Conservation (phyloP, 2,888 invertebrate genomes). For the Bellardia bayeri region DNA sequence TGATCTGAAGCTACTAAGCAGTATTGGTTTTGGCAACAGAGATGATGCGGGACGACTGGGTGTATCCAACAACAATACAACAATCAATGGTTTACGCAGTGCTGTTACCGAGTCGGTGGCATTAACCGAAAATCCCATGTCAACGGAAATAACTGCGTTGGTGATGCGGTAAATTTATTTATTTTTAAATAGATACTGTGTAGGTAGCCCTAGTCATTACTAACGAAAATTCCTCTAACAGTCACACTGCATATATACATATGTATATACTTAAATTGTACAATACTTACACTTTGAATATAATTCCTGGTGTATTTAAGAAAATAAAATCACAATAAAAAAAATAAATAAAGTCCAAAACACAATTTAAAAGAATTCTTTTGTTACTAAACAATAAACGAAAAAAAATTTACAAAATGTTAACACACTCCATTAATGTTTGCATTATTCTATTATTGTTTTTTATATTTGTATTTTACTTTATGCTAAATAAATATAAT, state of each 20-base stretch:
- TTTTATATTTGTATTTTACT: neutral
- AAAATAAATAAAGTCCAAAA: neutral
- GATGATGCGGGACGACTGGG: constrained; percentile 69
- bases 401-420: neutral
- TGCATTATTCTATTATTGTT: neutral
- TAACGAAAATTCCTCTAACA: neutral
- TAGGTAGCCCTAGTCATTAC: neutral
- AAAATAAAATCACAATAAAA: neutral
- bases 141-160: constrained; percentile 81
- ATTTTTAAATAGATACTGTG: neutral
- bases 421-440: neutral
- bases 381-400: neutral
- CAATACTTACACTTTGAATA: neutral
- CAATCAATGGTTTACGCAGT: constrained; percentile 77
- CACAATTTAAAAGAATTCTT: neutral
- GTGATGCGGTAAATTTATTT: constrained; percentile 80
- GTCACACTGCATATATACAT: neutral
- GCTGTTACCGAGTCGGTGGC: constrained; percentile 81
- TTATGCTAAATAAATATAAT: neutral
- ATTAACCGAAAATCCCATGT: constrained; percentile 82
- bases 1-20: constrained; percentile 81
- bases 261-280: neutral
- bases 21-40: constrained; percentile 72
- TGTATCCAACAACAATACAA: constrained; percentile 74
- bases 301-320: constrained; percentile 11